Percentiles rank a stretch among this genome's conserved stretches.
These are phyloP conservation scores for Thalassophryne amazonica DNA, from an alignment of 2,797 vertebrate species.

Conservation along the genomic window DNA sequence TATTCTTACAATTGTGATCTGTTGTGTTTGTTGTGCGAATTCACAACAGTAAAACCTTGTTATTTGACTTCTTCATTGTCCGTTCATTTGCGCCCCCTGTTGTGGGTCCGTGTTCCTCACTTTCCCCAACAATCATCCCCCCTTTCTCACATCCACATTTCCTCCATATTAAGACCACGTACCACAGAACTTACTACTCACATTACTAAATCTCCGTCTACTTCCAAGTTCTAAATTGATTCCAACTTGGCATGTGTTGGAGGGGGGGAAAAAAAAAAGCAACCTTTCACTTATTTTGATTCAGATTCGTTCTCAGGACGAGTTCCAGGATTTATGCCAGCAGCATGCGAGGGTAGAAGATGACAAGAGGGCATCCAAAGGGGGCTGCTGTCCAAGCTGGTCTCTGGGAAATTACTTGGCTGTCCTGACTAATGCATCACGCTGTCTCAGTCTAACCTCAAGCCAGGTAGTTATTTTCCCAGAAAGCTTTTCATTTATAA, in stretches of 20 bases:
- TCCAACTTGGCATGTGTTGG: constrained; percentile 20
- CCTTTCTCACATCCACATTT: no score
- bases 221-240: constrained; percentile 14
- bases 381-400: constrained; percentile 95
- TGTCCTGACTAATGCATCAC: constrained; percentile 90
- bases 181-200: no score
- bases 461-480: constrained; percentile 69
- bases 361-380: constrained; percentile 59
- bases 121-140: no score
- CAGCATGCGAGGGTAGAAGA: constrained; percentile 64
- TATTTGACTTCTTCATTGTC: no score
- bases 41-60: no score
- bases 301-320: constrained; percentile 90
- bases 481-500: constrained; percentile 7
- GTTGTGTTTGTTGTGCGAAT: no score
- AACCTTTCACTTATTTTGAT: constrained; percentile 33
- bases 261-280: no score
- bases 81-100: no score
- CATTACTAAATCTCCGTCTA: neutral
- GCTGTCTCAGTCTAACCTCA: constrained; percentile 89
- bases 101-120: no score
- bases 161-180: no score
- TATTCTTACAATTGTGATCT: no score
- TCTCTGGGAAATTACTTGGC: constrained; percentile 96
- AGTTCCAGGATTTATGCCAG: constrained; percentile 89